Conservation (phyloP, 2,113 vertebrate species). For the Ascaphus truei region DNA sequence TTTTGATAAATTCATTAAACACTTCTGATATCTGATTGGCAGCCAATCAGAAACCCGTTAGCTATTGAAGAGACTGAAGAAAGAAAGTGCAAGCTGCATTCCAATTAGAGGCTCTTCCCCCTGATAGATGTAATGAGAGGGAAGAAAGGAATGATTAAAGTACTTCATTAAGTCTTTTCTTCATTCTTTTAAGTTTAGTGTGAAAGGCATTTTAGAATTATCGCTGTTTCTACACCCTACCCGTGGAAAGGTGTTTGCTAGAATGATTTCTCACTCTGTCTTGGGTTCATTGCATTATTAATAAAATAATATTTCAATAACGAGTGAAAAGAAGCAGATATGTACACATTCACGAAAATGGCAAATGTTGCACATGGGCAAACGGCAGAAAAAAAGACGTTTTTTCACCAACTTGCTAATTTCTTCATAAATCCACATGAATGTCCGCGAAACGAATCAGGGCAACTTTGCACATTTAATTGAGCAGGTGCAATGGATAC, state of each 20-base stretch:
- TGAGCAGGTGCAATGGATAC: too few relatives aligned
- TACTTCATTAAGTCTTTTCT: constrained; percentile 29
- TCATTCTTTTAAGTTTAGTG: constrained; percentile 10
- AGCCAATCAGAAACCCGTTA: neutral
- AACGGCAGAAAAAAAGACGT: too few relatives aligned
- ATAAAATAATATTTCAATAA: constrained; percentile 28
- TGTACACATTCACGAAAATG: neutral
- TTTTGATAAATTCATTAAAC: too few relatives aligned
- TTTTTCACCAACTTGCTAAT: too few relatives aligned
- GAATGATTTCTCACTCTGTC: constrained; percentile 3
- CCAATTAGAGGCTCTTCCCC: constrained; percentile 15
- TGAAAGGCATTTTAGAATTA: constrained; percentile 26
- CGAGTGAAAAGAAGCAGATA: constrained; percentile 14
- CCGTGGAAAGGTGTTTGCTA: constrained; percentile 5
- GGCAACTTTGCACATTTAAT: too few relatives aligned
- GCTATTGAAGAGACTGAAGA: neutral
- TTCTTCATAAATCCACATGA: too few relatives aligned
- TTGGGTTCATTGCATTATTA: constrained; percentile 23
- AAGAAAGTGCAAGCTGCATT: neutral
- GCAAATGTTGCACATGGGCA: too few relatives aligned
- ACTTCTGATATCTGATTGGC: constrained; percentile 6
- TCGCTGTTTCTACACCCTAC: constrained; percentile 22
- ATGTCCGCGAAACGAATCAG: too few relatives aligned
- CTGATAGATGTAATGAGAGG: constrained; percentile 11
- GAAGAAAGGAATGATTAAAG: constrained; percentile 29